A percentile compares a stretch with the other conserved stretches of the same genome.
These are phyloP conservation scores for Sphecodes monilicornis DNA, from an alignment of 2,888 invertebrate genomes.

Conservation along the genomic window DNA sequence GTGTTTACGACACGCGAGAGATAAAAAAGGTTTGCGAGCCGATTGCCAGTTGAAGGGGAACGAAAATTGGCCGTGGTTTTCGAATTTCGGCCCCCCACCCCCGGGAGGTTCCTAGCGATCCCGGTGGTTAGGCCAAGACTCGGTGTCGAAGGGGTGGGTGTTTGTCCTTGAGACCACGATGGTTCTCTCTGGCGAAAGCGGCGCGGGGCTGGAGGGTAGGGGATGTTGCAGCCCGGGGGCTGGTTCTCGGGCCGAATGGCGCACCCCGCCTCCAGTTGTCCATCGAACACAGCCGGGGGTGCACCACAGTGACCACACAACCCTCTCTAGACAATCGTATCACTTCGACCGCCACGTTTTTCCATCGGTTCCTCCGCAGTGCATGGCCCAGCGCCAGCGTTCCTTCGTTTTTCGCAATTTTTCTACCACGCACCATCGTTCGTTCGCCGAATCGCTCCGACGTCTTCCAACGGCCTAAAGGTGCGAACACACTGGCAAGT, in stretches of 20 bases:
- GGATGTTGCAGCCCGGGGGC: slow-evolving; percentile 74
- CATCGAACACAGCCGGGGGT: slow-evolving; percentile 72
- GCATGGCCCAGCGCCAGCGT: not conserved
- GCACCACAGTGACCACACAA: slow-evolving; percentile 57
- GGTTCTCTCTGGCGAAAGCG: slow-evolving; percentile 48
- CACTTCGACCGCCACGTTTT: slow-evolving; percentile 33
- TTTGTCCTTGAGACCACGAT: slow-evolving; percentile 73
- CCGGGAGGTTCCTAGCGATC: not conserved
- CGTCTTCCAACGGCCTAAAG: slow-evolving; percentile 4
- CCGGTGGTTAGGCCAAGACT: not conserved
- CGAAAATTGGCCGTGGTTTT: slow-evolving; percentile 8
- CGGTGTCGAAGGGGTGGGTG: slow-evolving; percentile 36
- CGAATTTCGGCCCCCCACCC: not conserved
- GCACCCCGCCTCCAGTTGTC: slow-evolving; percentile 70
- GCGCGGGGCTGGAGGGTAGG: slow-evolving; percentile 66
- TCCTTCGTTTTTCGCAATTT: not conserved
- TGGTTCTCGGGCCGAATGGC: slow-evolving; percentile 66
- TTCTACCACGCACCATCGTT: not conserved
- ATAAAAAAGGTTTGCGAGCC: slow-evolving; percentile 9
- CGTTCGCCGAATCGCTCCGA: not conserved
- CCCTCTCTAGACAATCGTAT: slow-evolving; percentile 35
- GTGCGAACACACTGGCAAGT: not conserved
- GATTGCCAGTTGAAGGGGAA: not conserved
- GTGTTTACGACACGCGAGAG: slow-evolving; percentile 8
- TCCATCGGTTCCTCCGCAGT: not conserved